Percentiles rank a stretch among this genome's conserved stretches.
These are phyloP conservation scores for Cryptotermes secundus DNA, from an alignment of 1,140 invertebrate genomes.

Conservation along the genomic window DNA sequence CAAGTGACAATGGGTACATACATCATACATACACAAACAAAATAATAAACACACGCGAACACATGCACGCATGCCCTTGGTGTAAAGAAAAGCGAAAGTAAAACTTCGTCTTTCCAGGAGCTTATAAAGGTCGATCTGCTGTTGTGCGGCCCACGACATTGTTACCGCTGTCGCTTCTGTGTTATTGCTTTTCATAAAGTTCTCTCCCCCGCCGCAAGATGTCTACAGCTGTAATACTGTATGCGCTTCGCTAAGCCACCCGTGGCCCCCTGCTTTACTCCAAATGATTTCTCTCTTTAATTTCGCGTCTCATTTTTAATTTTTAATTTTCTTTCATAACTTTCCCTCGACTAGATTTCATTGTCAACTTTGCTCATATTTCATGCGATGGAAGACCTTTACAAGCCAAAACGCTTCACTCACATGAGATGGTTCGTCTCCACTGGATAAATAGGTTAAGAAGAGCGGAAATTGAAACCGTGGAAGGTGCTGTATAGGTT, in stretches of 20 bases:
- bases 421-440: background rate
- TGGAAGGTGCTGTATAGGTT: background rate
- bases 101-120: too few relatives aligned
- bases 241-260: background rate
- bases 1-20: too few relatives aligned
- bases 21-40: too few relatives aligned
- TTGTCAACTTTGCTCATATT: background rate
- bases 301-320: background rate
- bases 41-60: too few relatives aligned
- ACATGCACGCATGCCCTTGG: too few relatives aligned
- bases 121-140: background rate
- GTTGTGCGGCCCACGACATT: background rate
- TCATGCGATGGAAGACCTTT: background rate
- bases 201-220: conserved; percentile 1
- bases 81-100: too few relatives aligned
- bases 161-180: background rate
- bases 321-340: conserved; percentile 13
- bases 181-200: background rate
- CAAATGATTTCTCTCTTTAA: background rate
- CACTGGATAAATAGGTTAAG: background rate
- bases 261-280: background rate
- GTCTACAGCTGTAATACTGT: background rate
- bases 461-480: background rate
- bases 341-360: background rate
- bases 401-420: background rate